Base-by-base conservation (phyloP, 1,140 invertebrate genomes). In the Thalassaphorura encarpata region DNA sequence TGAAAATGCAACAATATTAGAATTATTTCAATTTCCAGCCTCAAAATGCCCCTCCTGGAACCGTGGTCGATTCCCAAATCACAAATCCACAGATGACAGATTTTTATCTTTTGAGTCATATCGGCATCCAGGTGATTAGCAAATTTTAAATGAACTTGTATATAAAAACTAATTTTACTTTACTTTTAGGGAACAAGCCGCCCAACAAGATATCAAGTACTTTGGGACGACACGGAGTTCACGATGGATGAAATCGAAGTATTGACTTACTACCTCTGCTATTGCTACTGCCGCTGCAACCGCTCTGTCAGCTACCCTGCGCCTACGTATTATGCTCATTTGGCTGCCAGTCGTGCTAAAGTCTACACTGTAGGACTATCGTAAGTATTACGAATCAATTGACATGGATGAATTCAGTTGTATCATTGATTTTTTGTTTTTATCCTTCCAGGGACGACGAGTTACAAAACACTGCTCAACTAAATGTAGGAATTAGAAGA, bases 21-120 rank as follows among this genome's bases (percentile, higher is more conserved):
- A n/a, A n/a, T n/a, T n/a, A n/a, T n/a, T n/a, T n/a, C n/a, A n/a
- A n/a, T n/a, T n/a, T 18, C 68, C 72, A 56, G 70, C 69, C 6
- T 67, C 67, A 66, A 2, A 91, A 91, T 68, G 86, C 93, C 0
- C 80, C 81, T 29, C 83, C 88, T 1, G 90, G 90, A 5, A 89
- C 87, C 0, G 75, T 84, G 6, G 87, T 94, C 0, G 90, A 95
- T 67, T 81, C 76, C 0, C 67, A 75, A 0, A 91, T 95, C 23
- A 84, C 84, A 0, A 84, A 89, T 72, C 83, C 86, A 0, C 79
- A 77, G 3, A 80, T 88, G 62, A 75, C 86, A 49, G 88, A 94
- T 71, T 94, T 91, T 71, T 94, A 88, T 70, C 73, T 95, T 61
- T 84, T 84, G 53, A 77, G 76, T 60, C 79, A 81, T 69, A 75